Percentiles rank a stretch among this genome's conserved stretches.
These are phyloP conservation scores for Podarcis muralis DNA, from an alignment of 2,113 vertebrate species.

Conservation along the genomic window DNA sequence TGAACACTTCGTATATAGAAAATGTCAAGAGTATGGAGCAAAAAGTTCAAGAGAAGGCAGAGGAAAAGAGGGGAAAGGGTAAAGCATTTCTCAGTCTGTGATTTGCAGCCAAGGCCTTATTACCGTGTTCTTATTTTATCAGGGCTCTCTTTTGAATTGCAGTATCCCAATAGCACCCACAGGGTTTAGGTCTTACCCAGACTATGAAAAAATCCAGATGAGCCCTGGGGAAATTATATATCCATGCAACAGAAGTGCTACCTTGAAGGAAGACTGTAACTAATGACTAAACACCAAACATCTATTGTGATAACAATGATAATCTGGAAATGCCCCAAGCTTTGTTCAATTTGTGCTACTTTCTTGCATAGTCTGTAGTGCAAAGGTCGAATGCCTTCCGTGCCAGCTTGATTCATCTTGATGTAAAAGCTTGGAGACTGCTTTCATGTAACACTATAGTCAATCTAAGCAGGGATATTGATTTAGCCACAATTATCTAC, in stretches of 20 bases:
- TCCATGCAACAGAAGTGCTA: neutral
- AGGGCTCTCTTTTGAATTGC: neutral
- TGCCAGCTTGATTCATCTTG: neutral
- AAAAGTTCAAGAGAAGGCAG: neutral
- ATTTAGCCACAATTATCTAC: neutral
- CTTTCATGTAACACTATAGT: neutral
- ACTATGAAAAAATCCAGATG: neutral
- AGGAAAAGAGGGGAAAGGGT: neutral
- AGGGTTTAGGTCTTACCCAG: neutral
- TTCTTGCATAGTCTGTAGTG: neutral
- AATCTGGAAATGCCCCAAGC: neutral
- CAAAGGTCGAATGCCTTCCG: neutral
- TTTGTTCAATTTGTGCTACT: neutral
- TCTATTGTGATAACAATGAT: constrained; percentile 1
- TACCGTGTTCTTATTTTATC: neutral
- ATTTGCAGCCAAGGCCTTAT: neutral
- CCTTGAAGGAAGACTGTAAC: neutral
- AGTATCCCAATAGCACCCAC: neutral
- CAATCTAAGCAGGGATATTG: neutral
- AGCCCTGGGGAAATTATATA: neutral
- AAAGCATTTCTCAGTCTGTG: neutral
- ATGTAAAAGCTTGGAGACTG: neutral
- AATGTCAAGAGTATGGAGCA: neutral
- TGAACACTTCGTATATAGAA: neutral
- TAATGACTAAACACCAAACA: neutral